Evolutionary conservation across 1,140 invertebrate genomes (phyloP).

Genomic region (Macrosteles quadrilineatus): DNA sequence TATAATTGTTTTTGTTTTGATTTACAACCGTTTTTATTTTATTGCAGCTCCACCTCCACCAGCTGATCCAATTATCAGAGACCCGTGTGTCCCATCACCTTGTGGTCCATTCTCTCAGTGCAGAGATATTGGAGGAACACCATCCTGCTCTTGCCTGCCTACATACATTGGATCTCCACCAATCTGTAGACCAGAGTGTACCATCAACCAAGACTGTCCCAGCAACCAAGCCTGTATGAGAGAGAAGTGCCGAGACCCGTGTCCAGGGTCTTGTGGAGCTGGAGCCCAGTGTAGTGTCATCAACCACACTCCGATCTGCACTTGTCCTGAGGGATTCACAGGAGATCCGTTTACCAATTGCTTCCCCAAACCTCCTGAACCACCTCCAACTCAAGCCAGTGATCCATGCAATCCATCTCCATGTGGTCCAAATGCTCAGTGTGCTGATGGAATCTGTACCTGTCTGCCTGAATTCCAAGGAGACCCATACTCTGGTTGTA

Average conservation of each 20-base stretch:
- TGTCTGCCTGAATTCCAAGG: conserved; percentile 63
- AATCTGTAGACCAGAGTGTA: conserved; percentile 69
- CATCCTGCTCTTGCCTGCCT: conserved; percentile 61
- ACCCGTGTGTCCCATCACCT: conserved; percentile 53
- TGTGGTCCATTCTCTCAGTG: conserved; percentile 59
- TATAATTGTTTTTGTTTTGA: no score
- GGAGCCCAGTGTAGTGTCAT: conserved; percentile 55
- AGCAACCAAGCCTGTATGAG: conserved; percentile 63
- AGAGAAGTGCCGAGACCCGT: conserved; percentile 69
- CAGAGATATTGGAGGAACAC: conserved; percentile 55
- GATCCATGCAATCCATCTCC: conserved; percentile 73
- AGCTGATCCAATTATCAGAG: conserved; percentile 34
- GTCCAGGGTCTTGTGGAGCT: conserved; percentile 67
- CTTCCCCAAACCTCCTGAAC: conserved; percentile 48
- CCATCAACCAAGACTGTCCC: conserved; percentile 63
- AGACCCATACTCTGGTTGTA: conserved; percentile 62
- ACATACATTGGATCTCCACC: conserved; percentile 68
- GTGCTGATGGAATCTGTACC: conserved; percentile 60
- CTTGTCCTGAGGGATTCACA: conserved; percentile 56
- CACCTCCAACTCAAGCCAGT: conserved; percentile 49
- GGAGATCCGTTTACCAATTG: conserved; percentile 58
- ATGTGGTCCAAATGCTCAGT: conserved; percentile 71
- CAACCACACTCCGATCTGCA: conserved; percentile 59
- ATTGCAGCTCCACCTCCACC: conserved; percentile 45
- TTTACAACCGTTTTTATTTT: no score